phyloP scores from a whole-genome alignment of 2,113 vertebrate genomes.

The Mesocricetus auratus region DNA sequence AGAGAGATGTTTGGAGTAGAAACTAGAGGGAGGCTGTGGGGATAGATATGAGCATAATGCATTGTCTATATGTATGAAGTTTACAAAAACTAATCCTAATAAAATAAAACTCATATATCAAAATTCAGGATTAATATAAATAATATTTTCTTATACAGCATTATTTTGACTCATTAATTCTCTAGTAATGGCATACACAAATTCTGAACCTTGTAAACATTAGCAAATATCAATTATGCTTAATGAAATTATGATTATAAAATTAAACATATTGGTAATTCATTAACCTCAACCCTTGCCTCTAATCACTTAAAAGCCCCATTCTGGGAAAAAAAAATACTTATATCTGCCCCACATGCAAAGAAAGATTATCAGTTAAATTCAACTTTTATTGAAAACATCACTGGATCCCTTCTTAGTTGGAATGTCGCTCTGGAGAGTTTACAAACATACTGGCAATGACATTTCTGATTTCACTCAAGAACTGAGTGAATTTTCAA shows the following conservation, averaged over 20 bases:
- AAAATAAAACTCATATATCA: not conserved
- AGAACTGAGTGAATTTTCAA: not conserved
- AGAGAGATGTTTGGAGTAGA: not conserved
- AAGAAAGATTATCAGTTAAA: slow-evolving; percentile 23
- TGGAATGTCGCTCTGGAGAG: not conserved
- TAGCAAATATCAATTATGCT: not conserved
- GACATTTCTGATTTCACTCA: not conserved
- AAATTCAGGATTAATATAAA: slow-evolving; percentile 19
- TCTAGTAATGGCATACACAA: not conserved
- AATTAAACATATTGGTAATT: slow-evolving; percentile 25
- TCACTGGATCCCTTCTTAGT: not conserved
- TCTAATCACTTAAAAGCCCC: not conserved
- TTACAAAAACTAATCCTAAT: not conserved
- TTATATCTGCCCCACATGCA: not conserved
- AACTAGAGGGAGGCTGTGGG: not conserved
- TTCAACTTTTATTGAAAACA: not conserved
- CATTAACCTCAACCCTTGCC: not conserved
- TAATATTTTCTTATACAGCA: not conserved
- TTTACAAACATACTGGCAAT: not conserved
- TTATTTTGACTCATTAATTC: slow-evolving; percentile 24
- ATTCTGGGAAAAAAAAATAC: not conserved
- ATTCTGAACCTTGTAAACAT: not conserved
- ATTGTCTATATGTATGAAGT: too few relatives aligned
- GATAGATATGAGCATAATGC: not conserved
- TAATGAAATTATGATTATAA: not conserved